A percentile compares a stretch with the other conserved stretches of the same genome.
phyloP scores from a whole-genome alignment of 2,797 vertebrate genomes.

The Lindbergichthys nudifrons region DNA sequence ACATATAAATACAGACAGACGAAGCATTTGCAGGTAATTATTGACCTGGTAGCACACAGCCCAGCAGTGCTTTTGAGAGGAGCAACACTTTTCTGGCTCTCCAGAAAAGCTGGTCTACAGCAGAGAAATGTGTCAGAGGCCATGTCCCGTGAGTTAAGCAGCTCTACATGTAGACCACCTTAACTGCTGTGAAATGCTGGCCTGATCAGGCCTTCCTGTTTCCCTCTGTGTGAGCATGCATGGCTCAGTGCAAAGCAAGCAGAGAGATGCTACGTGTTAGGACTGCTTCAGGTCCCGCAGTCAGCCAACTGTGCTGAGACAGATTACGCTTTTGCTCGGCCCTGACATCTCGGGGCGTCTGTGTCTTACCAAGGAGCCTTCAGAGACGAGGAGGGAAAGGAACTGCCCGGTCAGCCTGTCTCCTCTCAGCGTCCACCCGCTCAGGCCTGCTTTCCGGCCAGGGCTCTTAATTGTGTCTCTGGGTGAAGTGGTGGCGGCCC shows the following conservation, averaged over 20 bases:
- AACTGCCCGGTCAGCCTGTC: constrained; percentile 71
- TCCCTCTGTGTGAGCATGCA: constrained; percentile 62
- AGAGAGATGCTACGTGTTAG: constrained; percentile 73
- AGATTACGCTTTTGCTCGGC: constrained; percentile 77
- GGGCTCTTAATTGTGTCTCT: constrained; percentile 78
- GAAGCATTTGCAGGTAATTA: constrained; percentile 53
- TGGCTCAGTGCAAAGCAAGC: constrained; percentile 79
- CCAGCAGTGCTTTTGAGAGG: constrained; percentile 10
- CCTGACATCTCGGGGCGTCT: constrained; percentile 78
- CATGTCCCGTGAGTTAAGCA: constrained; percentile 45
- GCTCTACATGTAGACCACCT: constrained; percentile 63
- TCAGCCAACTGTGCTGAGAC: constrained; percentile 79
- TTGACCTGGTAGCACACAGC: constrained; percentile 7
- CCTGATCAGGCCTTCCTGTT: constrained; percentile 69
- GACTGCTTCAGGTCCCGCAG: constrained; percentile 58
- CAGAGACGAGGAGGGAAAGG: constrained; percentile 70
- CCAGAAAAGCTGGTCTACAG: constrained; percentile 35
- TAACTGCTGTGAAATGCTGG: constrained; percentile 59
- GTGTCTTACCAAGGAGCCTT: constrained; percentile 77
- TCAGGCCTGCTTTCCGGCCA: constrained; percentile 67
- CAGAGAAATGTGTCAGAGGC: constrained; percentile 49
- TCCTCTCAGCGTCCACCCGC: constrained; percentile 71
- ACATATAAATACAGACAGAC: constrained; percentile 15
- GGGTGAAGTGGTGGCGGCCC: constrained; percentile 68
- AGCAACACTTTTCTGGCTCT: constrained; percentile 37